Evolutionary conservation across 2,888 invertebrate species (phyloP), one percentile per base, ranked within the genome.

Genomic region (Tipula confusa): DNA sequence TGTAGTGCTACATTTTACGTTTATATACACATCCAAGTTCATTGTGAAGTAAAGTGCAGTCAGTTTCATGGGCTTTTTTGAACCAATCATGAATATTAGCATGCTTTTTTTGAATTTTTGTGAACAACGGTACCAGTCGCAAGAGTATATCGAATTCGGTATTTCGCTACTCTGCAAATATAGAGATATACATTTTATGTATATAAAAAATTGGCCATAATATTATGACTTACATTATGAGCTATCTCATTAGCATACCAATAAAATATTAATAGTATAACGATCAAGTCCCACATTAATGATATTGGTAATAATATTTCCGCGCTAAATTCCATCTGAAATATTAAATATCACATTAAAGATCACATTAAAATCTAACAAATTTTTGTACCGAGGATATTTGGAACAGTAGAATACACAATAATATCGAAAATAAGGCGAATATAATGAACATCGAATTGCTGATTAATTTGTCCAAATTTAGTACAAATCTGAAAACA

Each of bases 351-450:
- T n/a, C n/a, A n/a, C n/a, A n/a, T n/a, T n/a, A n/a, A n/a, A n/a
- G n/a, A n/a, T n/a, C n/a, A n/a, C 38, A 38, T n/a, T 38, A 38
- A 7, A 18, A 6, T 7, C 13, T n/a, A 1, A 18, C 7, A 24
- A 64, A 64, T 24, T 43, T 5, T 4, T 15, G 9, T 24, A 64
- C 64, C 24, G 9, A 24, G 11, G 84, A 82, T 28, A 82, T 33
- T 64, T 83, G 84, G 81, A 83, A 83, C 7, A 84, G 28, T 3
- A 84, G 18, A 5, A 36, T 36, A 29, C 84, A 84, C 9, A 84
- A 11, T 18, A 84, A 31, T 29, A 84, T n/a, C 4, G 84, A 84
- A 80, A 84, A 83, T 36, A 84, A 31, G 11, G 82, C 48, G 64
- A 84, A 84, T 64, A 83, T 83, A 15, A 83, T 15, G 33, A 84